phyloP scores from a whole-genome alignment of 1,140 invertebrate genomes.

The Phthorimaea operculella region DNA sequence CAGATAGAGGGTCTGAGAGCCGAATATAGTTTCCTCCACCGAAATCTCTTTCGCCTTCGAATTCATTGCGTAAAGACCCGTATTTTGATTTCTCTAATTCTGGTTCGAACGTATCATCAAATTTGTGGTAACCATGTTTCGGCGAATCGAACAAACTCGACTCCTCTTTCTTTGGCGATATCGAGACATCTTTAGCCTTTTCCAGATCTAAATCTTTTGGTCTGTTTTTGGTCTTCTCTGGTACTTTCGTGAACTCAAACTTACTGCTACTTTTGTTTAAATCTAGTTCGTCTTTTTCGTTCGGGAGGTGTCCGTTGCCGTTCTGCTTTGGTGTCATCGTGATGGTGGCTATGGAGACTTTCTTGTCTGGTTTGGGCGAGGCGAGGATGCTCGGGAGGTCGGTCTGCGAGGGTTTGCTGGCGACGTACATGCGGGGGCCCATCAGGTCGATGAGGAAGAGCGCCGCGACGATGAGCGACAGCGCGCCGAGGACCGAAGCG shows the following conservation, averaged over 20 bases:
- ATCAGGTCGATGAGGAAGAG: constrained; percentile 76
- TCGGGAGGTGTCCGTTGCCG: constrained; percentile 28
- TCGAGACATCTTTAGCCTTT: constrained; percentile 28
- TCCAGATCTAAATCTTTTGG: constrained; percentile 50
- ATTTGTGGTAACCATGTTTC: constrained; percentile 36
- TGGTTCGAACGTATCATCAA: constrained; percentile 42
- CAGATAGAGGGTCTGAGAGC: constrained; percentile 45
- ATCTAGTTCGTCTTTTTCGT: constrained; percentile 8
- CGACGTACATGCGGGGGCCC: constrained; percentile 58
- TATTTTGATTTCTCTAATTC: constrained; percentile 55
- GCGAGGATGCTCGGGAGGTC: constrained; percentile 21
- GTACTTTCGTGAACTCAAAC: neutral
- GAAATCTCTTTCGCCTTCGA: constrained; percentile 42
- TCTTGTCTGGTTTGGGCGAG: constrained; percentile 42
- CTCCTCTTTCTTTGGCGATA: constrained; percentile 31
- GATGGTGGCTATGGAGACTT: constrained; percentile 36
- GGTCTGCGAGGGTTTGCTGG: constrained; percentile 51
- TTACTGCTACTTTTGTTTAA: constrained; percentile 6
- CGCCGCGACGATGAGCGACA: constrained; percentile 75
- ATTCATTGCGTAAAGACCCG: constrained; percentile 53
- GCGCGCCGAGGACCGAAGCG: constrained; percentile 74
- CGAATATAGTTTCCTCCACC: constrained; percentile 51
- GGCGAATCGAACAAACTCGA: constrained; percentile 36
- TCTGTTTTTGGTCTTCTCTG: constrained; percentile 25
- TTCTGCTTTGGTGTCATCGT: constrained; percentile 21